A percentile compares a stretch with the other conserved stretches of the same genome.
phyloP scores from a whole-genome alignment of 2,888 invertebrate genomes.

The Adela reaumurella region DNA sequence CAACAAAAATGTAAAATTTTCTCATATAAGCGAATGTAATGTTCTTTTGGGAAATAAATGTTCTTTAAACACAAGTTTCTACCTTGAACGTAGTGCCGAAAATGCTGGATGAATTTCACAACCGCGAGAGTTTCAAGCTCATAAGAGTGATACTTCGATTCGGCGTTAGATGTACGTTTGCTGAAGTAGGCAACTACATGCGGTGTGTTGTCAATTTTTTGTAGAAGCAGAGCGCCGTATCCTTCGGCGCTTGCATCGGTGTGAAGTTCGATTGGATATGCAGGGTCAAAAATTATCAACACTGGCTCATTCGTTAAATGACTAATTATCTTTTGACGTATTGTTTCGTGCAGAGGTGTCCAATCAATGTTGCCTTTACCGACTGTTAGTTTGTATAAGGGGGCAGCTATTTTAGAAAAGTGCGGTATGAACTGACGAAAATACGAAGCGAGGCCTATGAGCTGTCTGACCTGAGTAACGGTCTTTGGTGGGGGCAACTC shows the following conservation, averaged over 20 bases:
- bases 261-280: conserved; percentile 1
- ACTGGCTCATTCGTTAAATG: neutral
- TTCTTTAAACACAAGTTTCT: no score
- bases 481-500: conserved; percentile 7
- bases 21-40: no score
- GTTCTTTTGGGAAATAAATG: no score
- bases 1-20: no score
- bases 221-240: conserved; percentile 1
- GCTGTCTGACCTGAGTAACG: conserved; percentile 7
- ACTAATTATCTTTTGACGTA: conserved; percentile 6
- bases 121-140: no score
- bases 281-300: neutral
- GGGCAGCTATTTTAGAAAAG: conserved; percentile 8
- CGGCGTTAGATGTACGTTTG: no score
- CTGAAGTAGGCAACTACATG: no score
- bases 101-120: no score
- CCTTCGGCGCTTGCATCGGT: conserved; percentile 2
- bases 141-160: no score
- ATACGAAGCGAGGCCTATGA: conserved; percentile 9
- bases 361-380: conserved; percentile 13
- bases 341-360: conserved; percentile 9
- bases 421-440: conserved; percentile 9
- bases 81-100: no score
- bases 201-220: no score
- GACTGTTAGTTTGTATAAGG: conserved; percentile 16